Evolutionary conservation across 2,888 invertebrate species (phyloP), one percentile per base, ranked within the genome.

Genomic region (Ophion costatus): DNA sequence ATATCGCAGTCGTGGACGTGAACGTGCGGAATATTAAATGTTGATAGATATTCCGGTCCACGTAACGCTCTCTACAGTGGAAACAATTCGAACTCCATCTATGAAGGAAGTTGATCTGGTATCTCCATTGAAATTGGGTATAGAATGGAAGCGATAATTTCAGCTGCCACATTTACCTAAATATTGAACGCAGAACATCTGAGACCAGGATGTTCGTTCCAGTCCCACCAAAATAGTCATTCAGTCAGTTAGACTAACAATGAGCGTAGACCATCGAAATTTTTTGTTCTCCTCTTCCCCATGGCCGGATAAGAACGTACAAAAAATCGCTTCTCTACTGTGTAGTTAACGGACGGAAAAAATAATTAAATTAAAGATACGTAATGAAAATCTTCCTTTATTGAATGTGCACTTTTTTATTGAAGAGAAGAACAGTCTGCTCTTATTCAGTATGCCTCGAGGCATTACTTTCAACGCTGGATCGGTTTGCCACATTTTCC

Each of bases 1-100:
- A 45, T 45, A 2, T 17, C 51, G 63, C 24, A 45, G 20, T 6
- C 20, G 29, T 66, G 7, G 17, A 74, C 24, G 51, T 20, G 61
- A 33, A 17, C 42, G 22, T n/a, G 14, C 6, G 10, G 42, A 45
- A 45, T 24, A 45, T 24, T 42, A 74, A 63, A 74, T 63, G 42
- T 45, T 24, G 57, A 63, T 63, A 61, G 59, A 59, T 73, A 22
- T 24, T 61, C n/a, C 11, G 22, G 59, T 38, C 14, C 42, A 42
- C 59, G 22, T 42, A 14, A 73, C 61, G 9, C 61, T 17, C 45
- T 57, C 10, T 5, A 38, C 5, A 38, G 9, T 5, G 38, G 7
- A 38, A 38, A 9, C 38, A 38, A 38, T 38, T 38, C 9, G 38
- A 38, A 38, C 38, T 45, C 14, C 45, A 45, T 45, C 14, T 14